Base-by-base conservation (phyloP, 2,888 invertebrate genomes). In the Pristionchus entomophagus region DNA sequence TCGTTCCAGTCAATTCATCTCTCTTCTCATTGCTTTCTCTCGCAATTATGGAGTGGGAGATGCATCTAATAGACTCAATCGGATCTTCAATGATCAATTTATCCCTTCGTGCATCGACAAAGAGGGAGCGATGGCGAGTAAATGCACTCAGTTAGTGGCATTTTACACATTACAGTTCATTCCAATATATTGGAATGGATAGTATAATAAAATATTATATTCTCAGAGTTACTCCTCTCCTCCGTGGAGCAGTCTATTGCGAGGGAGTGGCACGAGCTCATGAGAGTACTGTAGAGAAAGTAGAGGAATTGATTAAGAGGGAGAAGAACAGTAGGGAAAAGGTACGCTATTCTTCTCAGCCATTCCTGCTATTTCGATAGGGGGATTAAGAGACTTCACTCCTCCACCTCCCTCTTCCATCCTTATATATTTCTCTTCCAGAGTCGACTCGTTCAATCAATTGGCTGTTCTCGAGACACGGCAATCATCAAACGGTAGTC, bases 241-340 rank as follows among this genome's bases (percentile, higher is more conserved):
- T 77, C 8, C 85, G 85, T 0, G 17, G 38, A 10, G 35, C 73
- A 1, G 53, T 56, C 14, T 85, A 85, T 32, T 85, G 85, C 35
- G 85, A 69, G 77, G 85, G 85, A 51, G 85, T 85, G 12, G 51
- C 85, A 0, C 51, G 85, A 22, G 73, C 53, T 38, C 73, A 56
- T 29, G 26, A 69, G 17, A 32, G 32, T 17, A 85, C 77, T 8
- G 56, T 77, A 19, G 56, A 56, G n/a, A 51, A n/a, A 56, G 22
- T 85, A 19, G 51, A 73, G 38, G 35, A 26, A 41, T 38, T 77
- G 51, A 77, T 77, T 53, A 77, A 85, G 53, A 85, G 14, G 29
- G 85, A 85, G 77, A 77, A 32, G 38, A 51, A 85, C n/a, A 35
- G 45, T 14, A 22, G 12, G 2, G 85, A 85, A 22, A 73, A 77